Conservation (phyloP, 2,888 invertebrate species). For the Steinernema carpocapsae region DNA sequence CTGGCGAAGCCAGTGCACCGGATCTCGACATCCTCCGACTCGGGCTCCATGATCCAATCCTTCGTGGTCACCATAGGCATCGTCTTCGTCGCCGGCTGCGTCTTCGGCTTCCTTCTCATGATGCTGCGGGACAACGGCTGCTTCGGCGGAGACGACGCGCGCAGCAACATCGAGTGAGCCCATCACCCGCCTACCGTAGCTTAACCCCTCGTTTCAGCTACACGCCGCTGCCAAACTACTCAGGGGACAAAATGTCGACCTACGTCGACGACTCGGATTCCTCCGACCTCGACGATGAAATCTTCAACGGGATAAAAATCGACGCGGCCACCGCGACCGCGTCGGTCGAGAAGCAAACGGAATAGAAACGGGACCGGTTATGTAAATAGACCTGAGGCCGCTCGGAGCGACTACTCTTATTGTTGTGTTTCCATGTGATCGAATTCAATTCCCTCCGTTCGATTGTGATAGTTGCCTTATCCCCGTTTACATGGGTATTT, state of each 20-base stretch:
- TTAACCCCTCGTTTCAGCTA: constrained; percentile 46
- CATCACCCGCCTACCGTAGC: neutral
- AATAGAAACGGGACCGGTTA: constrained; percentile 27
- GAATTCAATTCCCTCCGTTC: neutral
- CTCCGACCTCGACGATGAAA: constrained; percentile 30
- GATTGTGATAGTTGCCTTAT: constrained; percentile 27
- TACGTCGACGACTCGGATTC: neutral
- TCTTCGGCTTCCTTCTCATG: constrained; percentile 16
- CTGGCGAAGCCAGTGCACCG: constrained; percentile 11
- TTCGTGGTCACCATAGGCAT: constrained; percentile 32
- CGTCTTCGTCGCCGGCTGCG: constrained; percentile 37
- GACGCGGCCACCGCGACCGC: constrained; percentile 24
- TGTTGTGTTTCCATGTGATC: neutral
- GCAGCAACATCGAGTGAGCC: constrained; percentile 25
- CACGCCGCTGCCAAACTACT: constrained; percentile 54
- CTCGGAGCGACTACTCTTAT: constrained; percentile 13
- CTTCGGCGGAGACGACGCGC: constrained; percentile 25
- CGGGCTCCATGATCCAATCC: constrained; percentile 18
- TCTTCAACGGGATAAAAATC: constrained; percentile 22
- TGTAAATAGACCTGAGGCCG: constrained; percentile 3
- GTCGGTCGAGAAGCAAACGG: constrained; percentile 22
- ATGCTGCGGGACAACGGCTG: constrained; percentile 30
- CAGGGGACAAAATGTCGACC: constrained; percentile 21
- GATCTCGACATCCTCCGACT: neutral
- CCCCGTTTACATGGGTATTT: constrained; percentile 25